Evolutionary conservation across 2,113 vertebrate genomes (phyloP).

Genomic region (Pteruthius melanotis): DNA sequence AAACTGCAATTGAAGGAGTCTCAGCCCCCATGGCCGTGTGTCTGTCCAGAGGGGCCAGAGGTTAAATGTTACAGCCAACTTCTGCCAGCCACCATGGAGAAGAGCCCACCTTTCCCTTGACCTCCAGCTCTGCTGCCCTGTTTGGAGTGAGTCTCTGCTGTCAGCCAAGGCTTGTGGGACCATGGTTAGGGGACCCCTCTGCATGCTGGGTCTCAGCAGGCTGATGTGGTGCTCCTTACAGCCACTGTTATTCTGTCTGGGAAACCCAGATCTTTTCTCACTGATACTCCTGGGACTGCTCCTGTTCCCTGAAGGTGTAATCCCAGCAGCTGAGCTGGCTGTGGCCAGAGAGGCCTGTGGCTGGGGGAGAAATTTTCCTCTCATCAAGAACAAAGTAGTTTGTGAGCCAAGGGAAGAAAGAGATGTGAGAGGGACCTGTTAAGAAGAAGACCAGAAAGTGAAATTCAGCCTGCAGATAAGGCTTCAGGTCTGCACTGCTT

Average conservation of each 20-base stretch:
- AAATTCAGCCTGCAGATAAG: neutral
- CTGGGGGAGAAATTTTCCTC: neutral
- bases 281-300: neutral
- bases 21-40: neutral
- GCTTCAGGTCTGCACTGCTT: neutral
- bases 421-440: neutral
- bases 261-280: neutral
- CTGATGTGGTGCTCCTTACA: neutral
- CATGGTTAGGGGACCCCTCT: neutral
- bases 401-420: neutral
- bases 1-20: neutral
- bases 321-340: neutral
- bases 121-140: neutral
- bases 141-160: neutral
- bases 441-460: neutral
- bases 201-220: neutral
- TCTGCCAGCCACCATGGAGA: conserved; percentile 1
- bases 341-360: neutral
- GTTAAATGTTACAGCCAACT: neutral
- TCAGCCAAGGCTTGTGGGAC: neutral
- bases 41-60: neutral
- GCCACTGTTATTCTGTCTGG: neutral
- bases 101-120: neutral
- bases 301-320: neutral
- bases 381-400: neutral